Evolutionary conservation across 2,888 invertebrate species (phyloP).

Genomic region (Rhabditoides inermis): DNA sequence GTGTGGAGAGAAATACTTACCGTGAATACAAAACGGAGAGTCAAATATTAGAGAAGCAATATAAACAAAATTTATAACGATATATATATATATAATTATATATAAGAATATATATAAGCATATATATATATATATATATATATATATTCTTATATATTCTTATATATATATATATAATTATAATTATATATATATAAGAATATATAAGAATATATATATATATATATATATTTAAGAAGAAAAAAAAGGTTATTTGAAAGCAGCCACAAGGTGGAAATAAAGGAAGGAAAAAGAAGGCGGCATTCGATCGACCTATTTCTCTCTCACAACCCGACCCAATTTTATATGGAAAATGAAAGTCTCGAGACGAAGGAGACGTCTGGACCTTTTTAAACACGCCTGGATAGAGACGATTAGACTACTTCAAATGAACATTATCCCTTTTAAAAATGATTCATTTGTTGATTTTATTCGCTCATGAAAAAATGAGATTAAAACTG

Average conservation of each 20-base stretch:
- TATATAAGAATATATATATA: too few relatives aligned
- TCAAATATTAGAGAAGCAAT: slow-evolving; percentile 6
- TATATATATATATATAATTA: too few relatives aligned
- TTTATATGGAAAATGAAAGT: slow-evolving; percentile 15
- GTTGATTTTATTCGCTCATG: slow-evolving; percentile 16
- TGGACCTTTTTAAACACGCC: slow-evolving; percentile 13
- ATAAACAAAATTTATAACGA: slow-evolving; percentile 11
- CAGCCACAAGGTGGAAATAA: slow-evolving; percentile 19
- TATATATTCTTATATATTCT: too few relatives aligned
- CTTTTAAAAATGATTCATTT: slow-evolving; percentile 21
- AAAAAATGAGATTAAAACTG: slow-evolving; percentile 12
- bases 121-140: too few relatives aligned
- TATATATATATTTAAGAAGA: too few relatives aligned
- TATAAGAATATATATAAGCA: too few relatives aligned
- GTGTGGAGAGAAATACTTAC: slow-evolving; percentile 1
- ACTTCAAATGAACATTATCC: slow-evolving; percentile 19
- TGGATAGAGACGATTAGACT: slow-evolving; percentile 20
- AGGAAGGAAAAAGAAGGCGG: slow-evolving; percentile 13
- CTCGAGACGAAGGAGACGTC: too few relatives aligned
- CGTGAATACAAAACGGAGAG: background rate
- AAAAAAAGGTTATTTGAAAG: background rate
- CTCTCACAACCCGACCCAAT: slow-evolving; percentile 15
- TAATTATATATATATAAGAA: too few relatives aligned
- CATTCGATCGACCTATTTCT: slow-evolving; percentile 22
- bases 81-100: slow-evolving; percentile 6